Evolutionary conservation across 1,140 invertebrate species (phyloP), one percentile per base, ranked within the genome.

Genomic region (Drosophila sp.): DNA sequence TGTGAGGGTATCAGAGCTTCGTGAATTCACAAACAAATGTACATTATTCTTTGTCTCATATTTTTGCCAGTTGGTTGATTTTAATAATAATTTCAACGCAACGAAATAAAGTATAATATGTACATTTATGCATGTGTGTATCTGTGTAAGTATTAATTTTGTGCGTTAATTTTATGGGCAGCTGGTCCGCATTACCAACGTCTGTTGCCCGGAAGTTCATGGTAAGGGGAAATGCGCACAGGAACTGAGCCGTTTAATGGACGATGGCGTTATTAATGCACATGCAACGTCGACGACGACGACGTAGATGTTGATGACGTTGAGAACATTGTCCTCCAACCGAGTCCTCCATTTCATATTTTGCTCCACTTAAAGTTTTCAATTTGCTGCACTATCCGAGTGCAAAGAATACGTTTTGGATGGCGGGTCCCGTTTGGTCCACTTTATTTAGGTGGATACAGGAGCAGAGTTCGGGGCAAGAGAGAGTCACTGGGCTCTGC

Each of bases 201-300:
- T 63, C 64, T 67, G 63, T 67, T 66, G 45, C 13, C 62, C 36
- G 43, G 59, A 46, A 57, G 25, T 13, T 18, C n/a, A 27, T 38
- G 53, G 56, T 9, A 38, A 21, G 9, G 32, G 48, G 8, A 45
- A 51, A 27, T 46, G 66, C 9, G 40, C 7, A 63, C 62, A 72
- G 61, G 65, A 67, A 50, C 80, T 70, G 74, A 66, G 62, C 73
- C 74, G 64, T 64, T 82, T 87, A 87, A 87, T 87, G 81, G 74
- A 78, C 71, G 65, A 62, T 46, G 51, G 54, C 62, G 61, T 79
- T 89, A 87, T 83, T 89, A 87, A 87, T 89, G 72, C 82, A 71
- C 78, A 73, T 78, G 69, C 70, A 50, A 67, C 46, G 48, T 46
- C 51, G 57, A 61, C 14, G 50, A 36, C 43, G 32, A 41, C 21